These are phyloP conservation scores for Silvanus unidentatus DNA, from an alignment of 2,888 invertebrate species.

Conservation along the genomic window DNA sequence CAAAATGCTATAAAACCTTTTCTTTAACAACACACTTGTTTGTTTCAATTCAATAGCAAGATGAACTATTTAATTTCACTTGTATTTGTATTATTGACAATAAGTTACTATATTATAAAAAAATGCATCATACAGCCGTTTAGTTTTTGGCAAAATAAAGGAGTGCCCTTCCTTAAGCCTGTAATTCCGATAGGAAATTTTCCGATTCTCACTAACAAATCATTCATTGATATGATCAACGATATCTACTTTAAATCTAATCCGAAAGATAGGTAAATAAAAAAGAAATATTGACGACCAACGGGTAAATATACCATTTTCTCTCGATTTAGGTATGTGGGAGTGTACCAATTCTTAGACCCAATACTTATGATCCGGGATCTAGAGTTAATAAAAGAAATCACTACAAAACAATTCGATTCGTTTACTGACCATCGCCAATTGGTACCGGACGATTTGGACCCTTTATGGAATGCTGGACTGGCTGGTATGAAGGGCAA, in stretches of 20 bases:
- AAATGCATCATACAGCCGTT: no score
- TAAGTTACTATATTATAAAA: no score
- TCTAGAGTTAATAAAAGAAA: constrained; percentile 30
- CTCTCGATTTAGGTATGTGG: constrained; percentile 4
- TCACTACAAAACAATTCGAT: constrained; percentile 34
- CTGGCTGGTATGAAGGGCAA: constrained; percentile 15
- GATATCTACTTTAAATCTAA: not conserved
- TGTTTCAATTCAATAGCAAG: no score
- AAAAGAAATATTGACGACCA: not conserved
- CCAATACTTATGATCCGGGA: constrained; percentile 13
- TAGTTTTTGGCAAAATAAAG: not conserved
- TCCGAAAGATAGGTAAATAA: not conserved
- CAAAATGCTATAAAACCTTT: no score
- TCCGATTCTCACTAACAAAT: not conserved
- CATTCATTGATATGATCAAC: not conserved
- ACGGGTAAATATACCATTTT: not conserved
- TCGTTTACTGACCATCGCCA: constrained; percentile 50
- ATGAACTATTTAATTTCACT: no score
- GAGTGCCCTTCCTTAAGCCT: not conserved
- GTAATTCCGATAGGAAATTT: not conserved
- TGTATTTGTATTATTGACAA: no score
- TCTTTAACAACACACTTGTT: no score
- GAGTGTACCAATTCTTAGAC: not conserved
- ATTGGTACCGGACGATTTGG: constrained; percentile 51
- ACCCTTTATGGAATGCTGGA: constrained; percentile 38